Percentiles rank a stretch among this genome's conserved stretches.
These are phyloP conservation scores for Trypoxylus dichotomus DNA, from an alignment of 1,140 invertebrate genomes.

Conservation along the genomic window DNA sequence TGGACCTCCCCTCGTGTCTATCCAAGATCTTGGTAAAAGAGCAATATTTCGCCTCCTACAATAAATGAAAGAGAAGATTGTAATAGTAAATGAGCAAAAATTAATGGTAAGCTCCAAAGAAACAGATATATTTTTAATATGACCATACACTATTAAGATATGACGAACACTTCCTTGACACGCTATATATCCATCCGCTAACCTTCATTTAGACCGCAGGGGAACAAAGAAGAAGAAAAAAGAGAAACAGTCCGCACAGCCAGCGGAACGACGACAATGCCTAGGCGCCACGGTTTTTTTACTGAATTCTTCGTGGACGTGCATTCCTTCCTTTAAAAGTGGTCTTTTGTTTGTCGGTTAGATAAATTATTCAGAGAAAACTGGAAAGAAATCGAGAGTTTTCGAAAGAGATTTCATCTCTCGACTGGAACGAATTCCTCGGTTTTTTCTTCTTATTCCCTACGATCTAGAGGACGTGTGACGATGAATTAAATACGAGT, in stretches of 20 bases:
- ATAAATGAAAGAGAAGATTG: too few species aligned
- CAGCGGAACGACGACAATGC: slow-evolving; percentile 3
- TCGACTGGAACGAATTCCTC: neutral
- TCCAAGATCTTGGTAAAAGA: too few species aligned
- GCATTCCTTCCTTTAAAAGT: slow-evolving; percentile 22
- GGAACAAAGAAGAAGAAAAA: neutral
- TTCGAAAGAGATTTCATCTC: neutral
- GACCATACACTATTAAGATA: too few species aligned
- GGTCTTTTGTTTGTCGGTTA: slow-evolving; percentile 18
- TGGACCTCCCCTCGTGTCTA: too few species aligned
- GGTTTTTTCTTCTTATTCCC: neutral
- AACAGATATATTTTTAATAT: too few species aligned
- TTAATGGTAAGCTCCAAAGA: too few species aligned
- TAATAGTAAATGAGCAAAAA: too few species aligned
- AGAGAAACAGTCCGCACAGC: neutral
- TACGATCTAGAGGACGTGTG: neutral
- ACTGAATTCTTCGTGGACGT: slow-evolving; percentile 1
- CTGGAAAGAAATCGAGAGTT: slow-evolving; percentile 8
- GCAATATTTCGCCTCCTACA: too few species aligned
- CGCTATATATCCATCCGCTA: too few species aligned
- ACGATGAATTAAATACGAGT: too few species aligned
- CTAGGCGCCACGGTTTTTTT: slow-evolving; percentile 14
- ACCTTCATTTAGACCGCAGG: neutral
- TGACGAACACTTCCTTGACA: too few species aligned
- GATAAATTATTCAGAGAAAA: slow-evolving; percentile 21